Base-by-base conservation (phyloP, 2,797 vertebrate species). In the Cuculus canorus region DNA sequence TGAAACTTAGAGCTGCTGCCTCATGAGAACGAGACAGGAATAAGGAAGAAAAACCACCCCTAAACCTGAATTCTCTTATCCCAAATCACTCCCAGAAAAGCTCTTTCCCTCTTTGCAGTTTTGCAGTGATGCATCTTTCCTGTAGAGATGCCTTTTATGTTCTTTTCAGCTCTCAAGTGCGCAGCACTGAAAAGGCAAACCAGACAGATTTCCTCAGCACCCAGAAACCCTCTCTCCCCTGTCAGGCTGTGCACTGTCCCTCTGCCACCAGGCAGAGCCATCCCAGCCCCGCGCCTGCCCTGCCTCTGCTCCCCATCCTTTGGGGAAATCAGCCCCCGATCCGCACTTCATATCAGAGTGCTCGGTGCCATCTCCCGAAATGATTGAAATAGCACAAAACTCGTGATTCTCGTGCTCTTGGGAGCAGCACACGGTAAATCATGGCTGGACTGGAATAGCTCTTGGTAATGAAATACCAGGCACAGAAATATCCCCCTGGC, bases 201-300 rank as follows among this genome's bases (percentile, higher is more conserved):
- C 18, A 22, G 45, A 47, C 9, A 11, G 10, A 25, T 50, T 35
- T 71, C 27, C 52, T 66, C 32, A 18, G 52, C 5, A 17, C 25
- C 18, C 27, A 23, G 27, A 22, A 33, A 56, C 25, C 11, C 11
- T 25, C 37, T 5, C 33, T 4, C 4, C 22, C 45, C 30, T 0
- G 1, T 8, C 22, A 7, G 23, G 47, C 25, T 35, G 72, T 25
- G 63, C 22, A 8, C 45, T 15, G 57, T 41, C 43, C 17, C 23
- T 18, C 37, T 6, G 28, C 21, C 45, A 19, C 23, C 39, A 7
- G 0, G 22, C 17, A 1, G 61, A 11, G 35, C 1, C 0, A 10
- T 27, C n/a, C 39, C 24, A 8, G 27, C 43, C 33, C 41, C 7
- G 4, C 7, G 6, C 56, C n/a, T 8, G 19, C 48, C 48, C 16